These are phyloP conservation scores for Epinephelus cyanopodus DNA, from an alignment of 2,113 vertebrate species.

Conservation along the genomic window DNA sequence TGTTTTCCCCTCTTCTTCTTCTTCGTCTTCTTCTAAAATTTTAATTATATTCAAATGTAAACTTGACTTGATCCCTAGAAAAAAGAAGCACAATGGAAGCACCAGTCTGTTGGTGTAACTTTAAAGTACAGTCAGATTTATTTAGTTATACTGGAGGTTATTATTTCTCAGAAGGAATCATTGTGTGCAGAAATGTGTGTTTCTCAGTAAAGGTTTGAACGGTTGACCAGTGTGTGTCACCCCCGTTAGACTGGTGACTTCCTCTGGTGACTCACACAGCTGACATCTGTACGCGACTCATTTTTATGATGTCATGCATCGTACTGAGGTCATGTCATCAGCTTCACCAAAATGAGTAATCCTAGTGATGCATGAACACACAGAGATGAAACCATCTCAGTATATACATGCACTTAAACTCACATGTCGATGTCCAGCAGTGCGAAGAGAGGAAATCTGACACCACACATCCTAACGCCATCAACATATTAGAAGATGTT, in stretches of 20 bases:
- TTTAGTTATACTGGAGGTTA: background rate
- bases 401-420: background rate
- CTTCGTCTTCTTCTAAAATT: background rate
- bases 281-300: constrained; percentile 44
- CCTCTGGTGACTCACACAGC: constrained; percentile 60
- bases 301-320: constrained; percentile 66
- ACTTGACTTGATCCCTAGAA: background rate
- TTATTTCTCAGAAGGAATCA: background rate
- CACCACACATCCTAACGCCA: constrained; percentile 11
- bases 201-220: background rate
- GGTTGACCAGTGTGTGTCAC: constrained; percentile 21
- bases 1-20: no score
- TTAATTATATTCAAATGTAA: background rate
- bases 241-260: constrained; percentile 30
- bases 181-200: constrained; percentile 6
- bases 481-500: constrained; percentile 7
- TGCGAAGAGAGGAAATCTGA: constrained; percentile 41
- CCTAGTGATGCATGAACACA: constrained; percentile 32
- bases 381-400: constrained; percentile 4
- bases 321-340: constrained; percentile 50
- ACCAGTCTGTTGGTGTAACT: background rate
- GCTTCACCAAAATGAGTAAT: constrained; percentile 59
- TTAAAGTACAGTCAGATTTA: background rate
- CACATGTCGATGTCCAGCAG: background rate
- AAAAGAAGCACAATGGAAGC: background rate